Base-by-base conservation (phyloP, 2,113 vertebrate genomes). In the Micronisus gabar region DNA sequence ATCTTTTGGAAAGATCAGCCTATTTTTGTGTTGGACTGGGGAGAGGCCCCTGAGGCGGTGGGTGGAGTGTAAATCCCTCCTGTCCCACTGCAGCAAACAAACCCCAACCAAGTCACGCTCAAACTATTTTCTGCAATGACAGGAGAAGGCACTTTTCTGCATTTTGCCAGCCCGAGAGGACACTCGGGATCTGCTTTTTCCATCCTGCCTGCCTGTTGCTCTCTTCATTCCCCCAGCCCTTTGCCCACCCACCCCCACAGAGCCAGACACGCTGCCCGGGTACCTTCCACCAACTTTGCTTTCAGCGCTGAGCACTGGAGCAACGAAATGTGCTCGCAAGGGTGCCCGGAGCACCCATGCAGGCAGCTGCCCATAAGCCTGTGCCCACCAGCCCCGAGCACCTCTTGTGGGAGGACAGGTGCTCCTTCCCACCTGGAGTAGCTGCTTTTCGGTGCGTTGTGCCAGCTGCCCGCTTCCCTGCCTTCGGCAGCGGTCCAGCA, bases 81-180 rank as follows among this genome's bases (percentile, higher is more conserved):
- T 92, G 91, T 94, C 93, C 95, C 73, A 80, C 86, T 74, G 79
- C 95, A 89, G 71, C 73, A 87, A 95, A 74, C 88, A 43, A 95
- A 79, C 56, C 88, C 78, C 61, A 59, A 87, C 63, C 74, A 59
- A 97, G 91, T 93, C 93, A 93, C 16, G 68, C 92, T 91, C 92
- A 74, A 96, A 96, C 80, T 81, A 73, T 93, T 92, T 93, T 80
- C 85, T 92, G 88, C 78, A 53, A 15, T 43, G 62, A 81, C 74
- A 87, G n/a, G 41, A 78, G 73, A 91, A 86, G 2, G 4, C 40
- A 21, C 92, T 88, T 86, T 56, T 22, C 88, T 65, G 79, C 36
- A 2, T 88, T 87, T 76, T 83, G 53, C 90, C 88, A 83, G 65
- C 53, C 36, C 4, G 4, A 82, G 90, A 66, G 38, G 41, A 89